A percentile compares a stretch with the other conserved stretches of the same genome.
phyloP scores from a whole-genome alignment of 1,140 invertebrate genomes.

The Drosophila pruinosa region DNA sequence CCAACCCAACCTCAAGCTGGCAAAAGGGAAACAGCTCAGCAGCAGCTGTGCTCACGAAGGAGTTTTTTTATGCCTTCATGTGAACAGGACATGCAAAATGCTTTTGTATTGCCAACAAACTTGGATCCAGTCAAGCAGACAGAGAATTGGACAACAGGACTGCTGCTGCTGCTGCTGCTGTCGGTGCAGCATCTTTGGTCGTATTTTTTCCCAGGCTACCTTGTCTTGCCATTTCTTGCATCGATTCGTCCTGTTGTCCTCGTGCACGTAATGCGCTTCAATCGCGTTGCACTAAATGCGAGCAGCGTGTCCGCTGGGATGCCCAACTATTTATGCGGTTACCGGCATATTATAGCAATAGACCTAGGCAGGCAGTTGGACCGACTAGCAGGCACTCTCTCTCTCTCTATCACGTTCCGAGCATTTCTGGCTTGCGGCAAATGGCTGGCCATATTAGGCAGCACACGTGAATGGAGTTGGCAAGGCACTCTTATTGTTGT shows the following conservation, averaged over 20 bases:
- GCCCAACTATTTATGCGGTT: constrained; percentile 38
- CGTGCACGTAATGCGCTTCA: constrained; percentile 77
- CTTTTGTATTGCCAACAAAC: constrained; percentile 80
- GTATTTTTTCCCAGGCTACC: neutral
- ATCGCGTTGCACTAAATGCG: constrained; percentile 75
- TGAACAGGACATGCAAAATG: constrained; percentile 71
- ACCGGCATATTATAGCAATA: constrained; percentile 31
- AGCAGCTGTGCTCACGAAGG: constrained; percentile 22
- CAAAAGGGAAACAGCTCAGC: constrained; percentile 53
- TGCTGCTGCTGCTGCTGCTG: constrained; percentile 4
- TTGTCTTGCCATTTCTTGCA: constrained; percentile 12
- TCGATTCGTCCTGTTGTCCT: neutral
- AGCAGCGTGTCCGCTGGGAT: constrained; percentile 30
- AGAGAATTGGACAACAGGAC: constrained; percentile 11
- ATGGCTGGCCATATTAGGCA: constrained; percentile 63
- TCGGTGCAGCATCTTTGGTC: constrained; percentile 30
- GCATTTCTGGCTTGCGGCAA: constrained; percentile 53
- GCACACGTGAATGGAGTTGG: neutral
- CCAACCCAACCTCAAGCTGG: constrained; percentile 14
- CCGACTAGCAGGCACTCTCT: constrained; percentile 42
- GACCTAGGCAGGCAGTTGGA: neutral
- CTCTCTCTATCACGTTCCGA: constrained; percentile 73
- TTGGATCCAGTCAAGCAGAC: constrained; percentile 31
- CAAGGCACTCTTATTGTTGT: constrained; percentile 14
- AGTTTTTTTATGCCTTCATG: constrained; percentile 47